Conservation (phyloP, 2,888 invertebrate genomes). For the Cistogaster globosa region DNA sequence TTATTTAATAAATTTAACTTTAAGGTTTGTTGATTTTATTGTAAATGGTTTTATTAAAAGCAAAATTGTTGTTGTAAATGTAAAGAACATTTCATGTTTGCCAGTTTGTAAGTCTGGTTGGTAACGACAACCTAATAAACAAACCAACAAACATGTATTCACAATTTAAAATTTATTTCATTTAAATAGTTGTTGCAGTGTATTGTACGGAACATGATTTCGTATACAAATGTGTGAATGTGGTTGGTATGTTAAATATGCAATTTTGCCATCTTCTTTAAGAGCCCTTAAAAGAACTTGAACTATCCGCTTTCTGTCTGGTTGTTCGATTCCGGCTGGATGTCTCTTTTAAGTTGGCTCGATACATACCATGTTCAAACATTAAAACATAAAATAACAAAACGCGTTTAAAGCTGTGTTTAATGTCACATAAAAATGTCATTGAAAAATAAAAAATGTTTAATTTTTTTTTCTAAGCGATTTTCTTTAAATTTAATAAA, state of each 20-base stretch:
- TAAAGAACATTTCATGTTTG: slow-evolving; percentile 60
- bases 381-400: slow-evolving; percentile 62
- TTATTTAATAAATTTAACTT: neutral
- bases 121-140: slow-evolving; percentile 12
- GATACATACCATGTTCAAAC: slow-evolving; percentile 39
- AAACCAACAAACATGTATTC: slow-evolving; percentile 15
- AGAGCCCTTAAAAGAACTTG: slow-evolving; percentile 44
- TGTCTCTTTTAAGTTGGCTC: slow-evolving; percentile 13
- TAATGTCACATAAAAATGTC: slow-evolving; percentile 81
- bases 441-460: slow-evolving; percentile 73
- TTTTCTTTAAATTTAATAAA: slow-evolving; percentile 35
- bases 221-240: slow-evolving; percentile 7
- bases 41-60: slow-evolving; percentile 79
- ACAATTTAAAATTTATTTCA: slow-evolving; percentile 15
- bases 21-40: slow-evolving; percentile 71
- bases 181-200: slow-evolving; percentile 6
- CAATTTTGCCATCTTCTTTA: slow-evolving; percentile 80
- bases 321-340: neutral
- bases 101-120: slow-evolving; percentile 50
- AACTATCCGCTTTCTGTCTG: slow-evolving; percentile 3
- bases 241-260: slow-evolving; percentile 72
- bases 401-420: slow-evolving; percentile 78
- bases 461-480: slow-evolving; percentile 22
- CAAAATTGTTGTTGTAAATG: slow-evolving; percentile 74
- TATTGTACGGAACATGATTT: neutral